Evolutionary conservation across 2,888 invertebrate species (phyloP), one percentile per base, ranked within the genome.

Genomic region (Scelioninae gen. 1): DNA sequence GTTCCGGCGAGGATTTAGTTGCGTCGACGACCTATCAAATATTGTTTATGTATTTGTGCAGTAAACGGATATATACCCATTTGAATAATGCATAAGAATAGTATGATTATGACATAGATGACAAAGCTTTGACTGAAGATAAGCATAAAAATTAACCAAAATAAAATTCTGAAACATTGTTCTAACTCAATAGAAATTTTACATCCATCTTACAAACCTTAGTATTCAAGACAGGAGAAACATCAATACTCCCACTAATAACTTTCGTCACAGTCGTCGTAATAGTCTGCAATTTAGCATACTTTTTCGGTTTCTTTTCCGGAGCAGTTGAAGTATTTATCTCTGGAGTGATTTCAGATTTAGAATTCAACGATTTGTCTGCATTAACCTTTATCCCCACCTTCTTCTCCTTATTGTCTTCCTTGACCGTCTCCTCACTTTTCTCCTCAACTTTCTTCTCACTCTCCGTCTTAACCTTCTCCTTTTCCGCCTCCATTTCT

Each of bases 251-350:
- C n/a, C 60, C 53, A n/a, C 55, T 85, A 1, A 63, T 47, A 6
- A 80, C 68, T 47, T 83, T 88, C n/a, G 85, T 88, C 5, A 90
- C 82, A 56, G 85, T 89, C 0, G 89, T 90, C 5, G 86, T 86
- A 11, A 91, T 85, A 0, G 90, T 90, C 76, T 88, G 90, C 9
- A 91, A 66, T 40, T 88, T 88, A 0, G 86, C 91, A 55, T 91
- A 91, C 34, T 91, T 91, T 47, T 89, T 91, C 3, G 78, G 77
- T 29, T 83, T 88, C 15, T 87, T 87, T 0, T 86, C 88, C 0
- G 65, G 29, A 23, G 1, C 13, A 29, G 15, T 75, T 1, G 47
- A 55, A 8, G 31, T 23, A 29, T 32, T 47, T n/a, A 43, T 13
- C 16, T 1, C 23, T 4, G 4, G 23, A 4, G 23, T 4, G 4